Percentiles rank a stretch among this genome's conserved stretches.
These are phyloP conservation scores for Gymnoscelis rufifasciata DNA, from an alignment of 2,888 invertebrate genomes.

Conservation along the genomic window DNA sequence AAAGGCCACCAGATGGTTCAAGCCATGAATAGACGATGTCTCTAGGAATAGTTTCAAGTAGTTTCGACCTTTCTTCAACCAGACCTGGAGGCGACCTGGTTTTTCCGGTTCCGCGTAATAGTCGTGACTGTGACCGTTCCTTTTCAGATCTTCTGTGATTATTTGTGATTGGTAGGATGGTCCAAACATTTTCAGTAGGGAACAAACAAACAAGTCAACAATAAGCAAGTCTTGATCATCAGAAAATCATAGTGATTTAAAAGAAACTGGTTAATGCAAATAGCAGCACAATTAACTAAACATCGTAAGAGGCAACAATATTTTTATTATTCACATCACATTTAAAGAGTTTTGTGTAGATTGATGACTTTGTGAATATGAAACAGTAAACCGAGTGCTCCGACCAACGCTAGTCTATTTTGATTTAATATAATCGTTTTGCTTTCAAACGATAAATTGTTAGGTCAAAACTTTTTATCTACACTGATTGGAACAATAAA, in stretches of 20 bases:
- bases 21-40: slow-evolving; percentile 76
- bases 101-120: slow-evolving; percentile 14
- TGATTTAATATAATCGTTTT: neutral
- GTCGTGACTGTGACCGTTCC: slow-evolving; percentile 15
- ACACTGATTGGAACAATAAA: slow-evolving; percentile 14
- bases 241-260: too few relatives aligned
- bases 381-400: neutral
- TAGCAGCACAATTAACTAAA: too few relatives aligned
- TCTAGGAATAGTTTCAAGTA: slow-evolving; percentile 65
- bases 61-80: slow-evolving; percentile 35
- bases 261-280: too few relatives aligned
- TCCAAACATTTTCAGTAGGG: slow-evolving; percentile 27
- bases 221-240: too few relatives aligned
- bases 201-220: neutral
- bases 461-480: slow-evolving; percentile 3
- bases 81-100: slow-evolving; percentile 4
- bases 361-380: too few relatives aligned
- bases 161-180: slow-evolving; percentile 42
- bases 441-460: neutral
- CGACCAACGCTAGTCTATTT: neutral
- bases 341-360: too few relatives aligned
- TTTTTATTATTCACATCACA: too few relatives aligned
- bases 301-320: too few relatives aligned
- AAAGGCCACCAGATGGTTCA: slow-evolving; percentile 69
- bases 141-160: slow-evolving; percentile 41